A percentile compares a stretch with the other conserved stretches of the same genome.
These are phyloP conservation scores for Hemithea aestivaria DNA, from an alignment of 2,888 invertebrate species.

Conservation along the genomic window DNA sequence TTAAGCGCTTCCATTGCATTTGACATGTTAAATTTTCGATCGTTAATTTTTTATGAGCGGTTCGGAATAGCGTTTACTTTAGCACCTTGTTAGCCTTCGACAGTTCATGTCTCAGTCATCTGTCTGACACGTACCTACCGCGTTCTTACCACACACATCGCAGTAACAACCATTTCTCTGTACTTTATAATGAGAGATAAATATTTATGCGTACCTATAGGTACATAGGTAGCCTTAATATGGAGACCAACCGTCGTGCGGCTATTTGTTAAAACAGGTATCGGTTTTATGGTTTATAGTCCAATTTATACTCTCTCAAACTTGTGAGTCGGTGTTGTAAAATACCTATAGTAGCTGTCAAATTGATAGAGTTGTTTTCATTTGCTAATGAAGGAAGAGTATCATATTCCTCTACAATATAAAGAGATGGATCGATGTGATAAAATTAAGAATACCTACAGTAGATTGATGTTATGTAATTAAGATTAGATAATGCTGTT, in stretches of 20 bases:
- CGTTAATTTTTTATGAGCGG: slow-evolving; percentile 58
- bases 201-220: slow-evolving; percentile 9
- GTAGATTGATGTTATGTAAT: too few relatives aligned
- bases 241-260: slow-evolving; percentile 11
- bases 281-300: slow-evolving; percentile 15
- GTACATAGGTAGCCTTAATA: slow-evolving; percentile 7
- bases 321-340: slow-evolving; percentile 11
- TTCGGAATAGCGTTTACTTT: slow-evolving; percentile 66
- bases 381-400: slow-evolving; percentile 11
- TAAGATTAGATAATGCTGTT: too few relatives aligned
- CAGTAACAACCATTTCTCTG: slow-evolving; percentile 21
- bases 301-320: slow-evolving; percentile 14
- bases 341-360: slow-evolving; percentile 12
- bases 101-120: slow-evolving; percentile 46
- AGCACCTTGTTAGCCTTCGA: slow-evolving; percentile 70
- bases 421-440: not conserved
- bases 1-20: slow-evolving; percentile 35
- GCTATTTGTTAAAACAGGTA: slow-evolving; percentile 16
- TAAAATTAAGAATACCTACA: not conserved
- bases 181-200: slow-evolving; percentile 12
- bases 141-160: slow-evolving; percentile 37
- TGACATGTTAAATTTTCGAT: slow-evolving; percentile 44
- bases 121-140: slow-evolving; percentile 56
- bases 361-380: slow-evolving; percentile 20
- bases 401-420: slow-evolving; percentile 7